Base-by-base conservation (phyloP, 2,888 invertebrate species). In the Caenorhabditis sp. region DNA sequence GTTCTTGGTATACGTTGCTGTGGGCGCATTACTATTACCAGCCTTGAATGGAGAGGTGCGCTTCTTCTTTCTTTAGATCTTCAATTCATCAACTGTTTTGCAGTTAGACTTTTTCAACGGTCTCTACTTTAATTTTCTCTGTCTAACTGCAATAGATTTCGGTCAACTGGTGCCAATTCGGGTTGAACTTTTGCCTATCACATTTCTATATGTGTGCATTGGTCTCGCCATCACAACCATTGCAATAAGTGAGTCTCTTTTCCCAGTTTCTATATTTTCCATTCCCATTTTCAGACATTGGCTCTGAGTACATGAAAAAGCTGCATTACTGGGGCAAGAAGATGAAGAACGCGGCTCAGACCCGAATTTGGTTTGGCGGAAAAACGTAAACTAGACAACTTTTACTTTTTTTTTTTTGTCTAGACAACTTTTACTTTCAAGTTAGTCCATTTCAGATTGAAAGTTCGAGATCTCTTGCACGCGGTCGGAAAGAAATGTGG, bases 201-300 rank as follows among this genome's bases (percentile, higher is more conserved):
- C 88, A 4, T 88, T 88, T 61, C 66, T 87, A 6, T 88, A 88
- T 72, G 88, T 88, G 4, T 88, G 88, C 53, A 71, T 88, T 26
- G 88, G 88, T n/a, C 45, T 88, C 37, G 88, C 88, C 8, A 88
- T 88, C 41, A 88, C 88, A 7, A 88, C 88, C 2, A 87, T 88
- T 46, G 88, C 88, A 5, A 88, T 88, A 17, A 82, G 83, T 81
- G n/a, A 55, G 76, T 41, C 22, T 45, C 24, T 62, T 20, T 52
- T 52, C 27, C 15, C 22, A 15, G 9, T n/a, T n/a, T n/a, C n/a
- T n/a, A n/a, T n/a, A n/a, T 35, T 17, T 35, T 26, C 11, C 17
- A 20, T 26, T 30, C 7, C 26, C 2, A 48, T 45, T 66, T 73
- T 11, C 45, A 85, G 87, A 88, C 45, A 84, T 88, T 56, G 88